A percentile compares a stretch with the other conserved stretches of the same genome.
Evolutionary conservation across 2,888 invertebrate species (phyloP).

Genomic region (Agrilus cyanescens): DNA sequence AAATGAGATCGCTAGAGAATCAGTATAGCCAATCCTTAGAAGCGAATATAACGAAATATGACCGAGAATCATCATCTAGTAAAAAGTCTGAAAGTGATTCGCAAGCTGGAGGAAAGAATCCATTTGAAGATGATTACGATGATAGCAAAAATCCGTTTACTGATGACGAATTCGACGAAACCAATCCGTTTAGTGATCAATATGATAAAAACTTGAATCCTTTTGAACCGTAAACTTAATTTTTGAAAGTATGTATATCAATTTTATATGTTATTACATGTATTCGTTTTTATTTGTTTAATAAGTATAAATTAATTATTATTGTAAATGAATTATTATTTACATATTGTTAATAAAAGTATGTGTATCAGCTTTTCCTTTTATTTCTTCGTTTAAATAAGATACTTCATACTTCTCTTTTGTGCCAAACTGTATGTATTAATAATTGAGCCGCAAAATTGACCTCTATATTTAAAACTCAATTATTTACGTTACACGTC

Average conservation of each 20-base stretch:
- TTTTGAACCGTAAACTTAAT: constrained; percentile 33
- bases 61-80: constrained; percentile 7
- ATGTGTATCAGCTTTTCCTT: too few relatives aligned
- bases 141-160: constrained; percentile 53
- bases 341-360: too few relatives aligned
- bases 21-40: constrained; percentile 51
- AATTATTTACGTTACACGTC: too few relatives aligned
- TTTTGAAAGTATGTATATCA: constrained; percentile 13
- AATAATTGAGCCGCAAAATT: too few relatives aligned
- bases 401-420: too few relatives aligned
- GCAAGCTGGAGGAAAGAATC: constrained; percentile 40
- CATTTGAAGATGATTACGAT: constrained; percentile 53
- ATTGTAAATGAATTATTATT: too few relatives aligned
- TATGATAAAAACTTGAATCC: constrained; percentile 70
- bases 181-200: constrained; percentile 48
- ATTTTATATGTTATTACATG: too few relatives aligned
- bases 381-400: too few relatives aligned
- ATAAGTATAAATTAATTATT: too few relatives aligned
- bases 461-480: too few relatives aligned
- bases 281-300: too few relatives aligned
- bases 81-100: constrained; percentile 24
- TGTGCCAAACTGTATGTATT: too few relatives aligned
- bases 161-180: constrained; percentile 32
- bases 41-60: constrained; percentile 39
- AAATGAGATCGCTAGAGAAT: constrained; percentile 43